phyloP scores from a whole-genome alignment of 2,888 invertebrate genomes.

The Callinectes sapidus region DNA sequence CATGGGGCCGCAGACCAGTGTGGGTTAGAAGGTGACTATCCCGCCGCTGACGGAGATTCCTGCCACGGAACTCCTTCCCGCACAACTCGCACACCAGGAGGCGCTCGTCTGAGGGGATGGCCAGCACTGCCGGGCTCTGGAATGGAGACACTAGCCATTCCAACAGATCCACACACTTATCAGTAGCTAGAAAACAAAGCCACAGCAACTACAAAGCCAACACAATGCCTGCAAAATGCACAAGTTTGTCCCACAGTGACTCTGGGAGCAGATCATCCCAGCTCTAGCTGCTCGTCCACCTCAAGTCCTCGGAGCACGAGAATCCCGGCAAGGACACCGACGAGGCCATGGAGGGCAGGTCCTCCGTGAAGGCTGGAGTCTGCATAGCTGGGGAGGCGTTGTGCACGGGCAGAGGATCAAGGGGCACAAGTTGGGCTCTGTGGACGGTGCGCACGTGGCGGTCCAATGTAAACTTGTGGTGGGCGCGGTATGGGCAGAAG shows the following conservation, averaged over 20 bases:
- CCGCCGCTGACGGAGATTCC: slow-evolving; percentile 69
- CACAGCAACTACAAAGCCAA: slow-evolving; percentile 47
- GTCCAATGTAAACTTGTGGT: slow-evolving; percentile 70
- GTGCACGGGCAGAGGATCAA: slow-evolving; percentile 32
- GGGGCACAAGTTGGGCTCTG: slow-evolving; percentile 52
- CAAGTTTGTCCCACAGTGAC: neutral
- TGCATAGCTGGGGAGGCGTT: slow-evolving; percentile 19
- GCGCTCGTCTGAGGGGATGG: slow-evolving; percentile 52
- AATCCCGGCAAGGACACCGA: slow-evolving; percentile 41
- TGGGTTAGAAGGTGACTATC: slow-evolving; percentile 69
- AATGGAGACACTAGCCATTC: slow-evolving; percentile 67
- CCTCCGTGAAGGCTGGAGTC: slow-evolving; percentile 15
- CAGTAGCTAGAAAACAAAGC: slow-evolving; percentile 32
- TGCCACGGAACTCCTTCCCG: slow-evolving; percentile 69
- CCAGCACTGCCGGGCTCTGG: slow-evolving; percentile 61
- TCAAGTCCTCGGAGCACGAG: slow-evolving; percentile 18
- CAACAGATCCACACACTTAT: slow-evolving; percentile 50
- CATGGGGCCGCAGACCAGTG: slow-evolving; percentile 68
- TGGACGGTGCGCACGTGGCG: slow-evolving; percentile 68
- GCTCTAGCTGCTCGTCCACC: slow-evolving; percentile 34
- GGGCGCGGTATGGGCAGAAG: slow-evolving; percentile 69
- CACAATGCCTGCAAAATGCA: slow-evolving; percentile 21
- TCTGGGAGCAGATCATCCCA: neutral
- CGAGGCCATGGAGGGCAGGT: slow-evolving; percentile 5
- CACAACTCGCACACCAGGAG: slow-evolving; percentile 66